Conservation (phyloP, 2,888 invertebrate species). For the Gandaritis pyraliata region DNA sequence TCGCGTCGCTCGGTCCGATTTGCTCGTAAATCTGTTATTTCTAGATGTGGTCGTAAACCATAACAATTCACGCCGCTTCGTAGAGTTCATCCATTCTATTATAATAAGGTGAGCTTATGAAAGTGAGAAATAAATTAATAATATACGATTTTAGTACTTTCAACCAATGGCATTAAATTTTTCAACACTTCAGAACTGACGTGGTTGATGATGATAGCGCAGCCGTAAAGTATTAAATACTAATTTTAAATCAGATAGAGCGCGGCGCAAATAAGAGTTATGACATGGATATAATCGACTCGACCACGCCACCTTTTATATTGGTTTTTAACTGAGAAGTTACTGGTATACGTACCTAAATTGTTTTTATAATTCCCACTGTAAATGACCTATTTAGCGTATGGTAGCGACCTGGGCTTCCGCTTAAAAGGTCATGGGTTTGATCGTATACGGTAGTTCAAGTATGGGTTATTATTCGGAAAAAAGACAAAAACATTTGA, state of each 20-base stretch:
- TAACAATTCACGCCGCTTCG: conserved; percentile 21
- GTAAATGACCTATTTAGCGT: not conserved
- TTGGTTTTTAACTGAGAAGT: conserved; percentile 46
- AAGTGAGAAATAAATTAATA: conserved; percentile 37
- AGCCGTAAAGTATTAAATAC: conserved; percentile 52
- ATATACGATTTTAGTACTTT: conserved; percentile 39
- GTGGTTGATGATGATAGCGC: conserved; percentile 46
- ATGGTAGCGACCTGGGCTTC: too few species aligned
- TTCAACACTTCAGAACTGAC: conserved; percentile 45
- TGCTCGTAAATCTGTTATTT: conserved; percentile 20
- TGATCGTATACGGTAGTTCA: too few species aligned
- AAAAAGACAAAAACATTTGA: too few species aligned
- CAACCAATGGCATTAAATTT: conserved; percentile 41
- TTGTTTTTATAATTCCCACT: not conserved
- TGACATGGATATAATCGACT: conserved; percentile 54
- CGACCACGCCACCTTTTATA: conserved; percentile 57
- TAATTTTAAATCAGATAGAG: conserved; percentile 57
- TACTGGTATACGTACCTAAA: conserved; percentile 16
- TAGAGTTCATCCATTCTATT: conserved; percentile 28
- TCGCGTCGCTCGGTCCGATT: not conserved
- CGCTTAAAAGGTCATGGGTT: too few species aligned
- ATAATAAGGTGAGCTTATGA: conserved; percentile 30
- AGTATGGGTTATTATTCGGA: too few species aligned
- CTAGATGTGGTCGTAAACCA: conserved; percentile 22
- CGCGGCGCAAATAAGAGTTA: conserved; percentile 55